Base-by-base conservation (phyloP, 2,113 vertebrate genomes). In the Cervus canadensis region DNA sequence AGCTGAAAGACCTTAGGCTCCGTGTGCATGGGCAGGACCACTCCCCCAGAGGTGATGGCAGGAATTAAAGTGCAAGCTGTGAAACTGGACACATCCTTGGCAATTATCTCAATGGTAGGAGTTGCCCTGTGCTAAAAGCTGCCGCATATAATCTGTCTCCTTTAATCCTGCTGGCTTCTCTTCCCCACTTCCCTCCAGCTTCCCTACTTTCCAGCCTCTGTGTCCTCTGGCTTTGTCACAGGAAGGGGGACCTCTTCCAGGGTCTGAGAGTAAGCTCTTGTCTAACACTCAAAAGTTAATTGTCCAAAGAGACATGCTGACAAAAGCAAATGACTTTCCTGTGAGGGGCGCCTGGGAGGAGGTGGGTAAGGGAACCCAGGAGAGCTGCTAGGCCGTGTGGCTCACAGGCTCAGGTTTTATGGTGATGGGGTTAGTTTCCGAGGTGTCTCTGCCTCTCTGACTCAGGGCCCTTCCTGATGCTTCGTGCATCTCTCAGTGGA, bases 21-120 rank as follows among this genome's bases (percentile, higher is more conserved):
- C 1, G 0, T 74, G 59, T 50, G 21, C 1, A 1, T 4, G 36
- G 81, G n/a, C 36, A 59, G 64, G 87, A 36, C 10, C 0, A 0
- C 85, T 82, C 48, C 17, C 62, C 54, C 28, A 33, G 19, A 14
- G 40, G 28, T 2, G 12, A 76, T 1, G 19, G 52, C 43, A 81
- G 26, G 9, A 57, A n/a, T 16, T 36, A 25, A 62, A 36, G 56
- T 14, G 28, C 4, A 4, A 25, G 26, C 48, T 6, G 15, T 11
- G 23, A 8, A 94, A 50, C 54, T 81, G 11, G 60, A 26, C 1
- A 9, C 74, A 60, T 26, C 82, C 64, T n/a, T 85, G 84, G 64
- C 10, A 30, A 15, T 67, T 56, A n/a, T 81, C 33, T 93, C 40
- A 15, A 2, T 43, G 8, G 40, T 15, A 60, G 21, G 40, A 45